phyloP scores from a whole-genome alignment of 2,113 vertebrate genomes.

The Rhinoderma darwinii region DNA sequence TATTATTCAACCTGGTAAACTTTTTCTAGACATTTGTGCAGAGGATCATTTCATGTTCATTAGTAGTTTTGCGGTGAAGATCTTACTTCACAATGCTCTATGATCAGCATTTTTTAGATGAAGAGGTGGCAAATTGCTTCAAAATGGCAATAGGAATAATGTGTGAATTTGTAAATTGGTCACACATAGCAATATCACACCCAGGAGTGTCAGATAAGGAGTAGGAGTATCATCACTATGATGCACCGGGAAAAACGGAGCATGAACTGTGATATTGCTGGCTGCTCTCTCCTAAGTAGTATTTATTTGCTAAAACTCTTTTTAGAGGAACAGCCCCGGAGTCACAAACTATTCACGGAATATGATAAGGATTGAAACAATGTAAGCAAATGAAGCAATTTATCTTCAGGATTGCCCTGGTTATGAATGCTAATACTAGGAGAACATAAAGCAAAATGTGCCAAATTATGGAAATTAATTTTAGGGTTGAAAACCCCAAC shows the following conservation, averaged over 20 bases:
- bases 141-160: not conserved
- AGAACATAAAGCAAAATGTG: not conserved
- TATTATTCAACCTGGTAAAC: not conserved
- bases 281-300: not conserved
- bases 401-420: not conserved
- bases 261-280: conserved; percentile 11
- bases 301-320: not conserved
- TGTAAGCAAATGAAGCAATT: not conserved
- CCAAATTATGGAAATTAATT: no score
- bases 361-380: not conserved
- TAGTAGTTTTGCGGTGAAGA: not conserved
- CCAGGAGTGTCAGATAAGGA: conserved; percentile 10
- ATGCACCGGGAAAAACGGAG: not conserved
- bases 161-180: conserved; percentile 25
- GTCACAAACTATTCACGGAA: not conserved
- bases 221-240: not conserved
- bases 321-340: no score
- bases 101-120: not conserved
- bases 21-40: not conserved
- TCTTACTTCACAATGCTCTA: not conserved
- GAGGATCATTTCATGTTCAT: not conserved
- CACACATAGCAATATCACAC: conserved; percentile 23
- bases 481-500: no score
- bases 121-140: conserved; percentile 23
- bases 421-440: not conserved